Percentiles rank a stretch among this genome's conserved stretches.
These are phyloP conservation scores for Aphidius ervi DNA, from an alignment of 1,140 invertebrate species.

Conservation along the genomic window DNA sequence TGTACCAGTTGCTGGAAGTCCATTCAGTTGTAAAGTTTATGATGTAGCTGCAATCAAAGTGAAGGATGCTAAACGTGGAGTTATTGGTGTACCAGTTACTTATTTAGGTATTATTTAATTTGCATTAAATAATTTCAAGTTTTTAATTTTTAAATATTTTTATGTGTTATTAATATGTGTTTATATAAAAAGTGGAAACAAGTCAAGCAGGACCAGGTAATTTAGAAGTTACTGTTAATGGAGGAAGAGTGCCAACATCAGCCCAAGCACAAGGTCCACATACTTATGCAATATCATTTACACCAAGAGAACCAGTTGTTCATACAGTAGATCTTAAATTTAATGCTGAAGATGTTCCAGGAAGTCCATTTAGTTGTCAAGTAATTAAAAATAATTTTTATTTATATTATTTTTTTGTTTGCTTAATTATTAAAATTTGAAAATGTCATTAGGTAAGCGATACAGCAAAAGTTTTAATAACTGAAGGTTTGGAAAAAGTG, in stretches of 20 bases:
- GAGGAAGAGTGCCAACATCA: conserved; percentile 90
- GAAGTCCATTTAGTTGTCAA: conserved; percentile 72
- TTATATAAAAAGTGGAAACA: conserved; percentile 80
- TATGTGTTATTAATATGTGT: not conserved
- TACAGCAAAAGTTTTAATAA: conserved; percentile 56
- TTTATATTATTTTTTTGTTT: not conserved
- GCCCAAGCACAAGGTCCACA: conserved; percentile 92
- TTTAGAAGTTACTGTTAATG: conserved; percentile 94
- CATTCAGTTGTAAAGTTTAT: conserved; percentile 91
- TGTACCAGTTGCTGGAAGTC: conserved; percentile 76
- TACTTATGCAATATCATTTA: conserved; percentile 96
- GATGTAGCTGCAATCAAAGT: conserved; percentile 93
- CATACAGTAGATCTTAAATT: conserved; percentile 93
- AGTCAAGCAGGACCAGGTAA: conserved; percentile 94
- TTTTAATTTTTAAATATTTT: too few relatives aligned
- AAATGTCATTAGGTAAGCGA: conserved; percentile 41
- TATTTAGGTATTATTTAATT: conserved; percentile 74
- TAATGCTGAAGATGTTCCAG: conserved; percentile 93
- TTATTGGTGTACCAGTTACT: conserved; percentile 88
- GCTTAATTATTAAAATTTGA: not conserved
- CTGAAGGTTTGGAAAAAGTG: conserved; percentile 87
- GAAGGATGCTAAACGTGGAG: conserved; percentile 83
- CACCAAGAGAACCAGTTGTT: conserved; percentile 79
- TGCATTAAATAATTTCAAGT: too few relatives aligned
- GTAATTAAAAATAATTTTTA: conserved; percentile 39